Percentiles rank a stretch among this genome's conserved stretches.
Conservation (phyloP, 37 sponge, comb jelly and placozoan genomes). For the Spongia lamella region DNA sequence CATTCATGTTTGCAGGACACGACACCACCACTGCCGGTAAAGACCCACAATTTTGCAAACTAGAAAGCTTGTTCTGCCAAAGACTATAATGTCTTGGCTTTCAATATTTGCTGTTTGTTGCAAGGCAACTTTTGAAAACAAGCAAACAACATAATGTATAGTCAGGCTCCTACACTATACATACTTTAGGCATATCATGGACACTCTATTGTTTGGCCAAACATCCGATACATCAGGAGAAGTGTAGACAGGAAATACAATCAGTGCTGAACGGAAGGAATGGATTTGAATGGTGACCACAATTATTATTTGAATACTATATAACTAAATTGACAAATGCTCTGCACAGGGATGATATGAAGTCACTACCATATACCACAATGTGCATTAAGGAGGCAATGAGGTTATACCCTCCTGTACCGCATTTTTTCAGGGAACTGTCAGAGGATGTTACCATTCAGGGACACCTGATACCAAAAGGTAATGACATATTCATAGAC, state of each 20-base stretch:
- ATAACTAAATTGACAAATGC: too few species aligned
- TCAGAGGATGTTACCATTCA: conserved; percentile 43
- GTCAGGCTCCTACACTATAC: too few species aligned
- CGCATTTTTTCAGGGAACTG: conserved; percentile 26
- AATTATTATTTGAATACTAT: not conserved
- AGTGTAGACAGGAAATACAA: conserved; percentile 62
- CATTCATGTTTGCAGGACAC: conserved; percentile 95
- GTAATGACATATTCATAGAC: too few species aligned
- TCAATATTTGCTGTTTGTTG: too few species aligned
- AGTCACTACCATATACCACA: conserved; percentile 57
- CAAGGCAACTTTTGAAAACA: too few species aligned
- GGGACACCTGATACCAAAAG: conserved; percentile 62
- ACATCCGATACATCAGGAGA: conserved; percentile 76
- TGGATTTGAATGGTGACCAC: conserved; percentile 30
- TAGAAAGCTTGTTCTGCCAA: too few species aligned
- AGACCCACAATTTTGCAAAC: too few species aligned
- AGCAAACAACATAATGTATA: too few species aligned
- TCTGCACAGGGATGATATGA: conserved; percentile 69
- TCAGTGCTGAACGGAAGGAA: conserved; percentile 52
- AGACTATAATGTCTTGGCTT: too few species aligned
- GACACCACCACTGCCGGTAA: conserved; percentile 85
- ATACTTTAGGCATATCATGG: conserved; percentile 26
- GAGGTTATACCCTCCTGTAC: conserved; percentile 83
- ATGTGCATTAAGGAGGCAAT: conserved; percentile 88
- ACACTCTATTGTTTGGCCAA: conserved; percentile 42